Percentiles rank a stretch among this genome's conserved stretches.
phyloP scores from a whole-genome alignment of 2,888 invertebrate species.

The Andrena hattorfiana region DNA sequence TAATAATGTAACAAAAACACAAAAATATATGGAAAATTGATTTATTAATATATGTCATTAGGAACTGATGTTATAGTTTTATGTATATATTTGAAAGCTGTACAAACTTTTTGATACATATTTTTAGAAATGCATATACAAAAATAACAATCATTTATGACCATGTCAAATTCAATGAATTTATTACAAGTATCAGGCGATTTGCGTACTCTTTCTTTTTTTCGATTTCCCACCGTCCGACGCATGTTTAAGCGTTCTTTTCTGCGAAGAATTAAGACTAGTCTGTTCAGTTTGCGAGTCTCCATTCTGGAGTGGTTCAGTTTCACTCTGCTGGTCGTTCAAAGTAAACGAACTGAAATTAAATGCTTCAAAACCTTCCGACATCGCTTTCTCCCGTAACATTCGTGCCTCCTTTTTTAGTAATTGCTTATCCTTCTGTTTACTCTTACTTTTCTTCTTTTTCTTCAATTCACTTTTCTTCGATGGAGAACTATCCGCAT shows the following conservation, averaged over 20 bases:
- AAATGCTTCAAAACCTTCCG: conserved; percentile 84
- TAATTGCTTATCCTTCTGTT: conserved; percentile 83
- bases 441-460: conserved; percentile 79
- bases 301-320: conserved; percentile 66
- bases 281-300: conserved; percentile 36
- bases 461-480: conserved; percentile 77
- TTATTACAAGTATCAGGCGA: conserved; percentile 48
- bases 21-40: not conserved
- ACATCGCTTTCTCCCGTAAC: conserved; percentile 84
- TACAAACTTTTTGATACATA: conserved; percentile 59
- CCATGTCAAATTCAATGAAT: conserved; percentile 21
- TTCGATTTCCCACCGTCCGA: conserved; percentile 70
- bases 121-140: conserved; percentile 70
- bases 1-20: not conserved
- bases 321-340: conserved; percentile 54
- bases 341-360: conserved; percentile 79
- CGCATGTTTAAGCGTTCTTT: conserved; percentile 58
- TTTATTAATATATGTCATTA: conserved; percentile 21
- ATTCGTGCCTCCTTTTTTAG: conserved; percentile 86
- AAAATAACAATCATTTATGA: conserved; percentile 73
- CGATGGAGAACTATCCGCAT: conserved; percentile 49
- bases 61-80: conserved; percentile 35
- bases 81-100: conserved; percentile 57
- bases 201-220: conserved; percentile 70
- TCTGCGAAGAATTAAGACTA: conserved; percentile 44